phyloP scores from a whole-genome alignment of 2,888 invertebrate genomes.

The Volucella zonaria region DNA sequence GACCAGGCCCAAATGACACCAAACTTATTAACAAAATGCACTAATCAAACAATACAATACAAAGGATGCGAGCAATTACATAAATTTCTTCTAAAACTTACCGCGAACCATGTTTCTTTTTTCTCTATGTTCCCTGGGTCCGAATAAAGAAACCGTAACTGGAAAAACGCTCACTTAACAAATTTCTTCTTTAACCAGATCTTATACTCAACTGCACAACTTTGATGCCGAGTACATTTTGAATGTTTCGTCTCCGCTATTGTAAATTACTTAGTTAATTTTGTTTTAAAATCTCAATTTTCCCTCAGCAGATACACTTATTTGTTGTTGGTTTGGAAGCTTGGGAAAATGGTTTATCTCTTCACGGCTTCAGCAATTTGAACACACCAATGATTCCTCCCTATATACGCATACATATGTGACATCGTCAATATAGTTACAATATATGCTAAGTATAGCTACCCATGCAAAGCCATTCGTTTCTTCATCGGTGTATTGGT shows the following conservation, averaged over 20 bases:
- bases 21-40: background rate
- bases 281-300: background rate
- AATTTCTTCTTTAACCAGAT: conserved; percentile 3
- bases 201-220: conserved; percentile 47
- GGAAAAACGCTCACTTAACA: background rate
- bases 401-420: conserved; percentile 10
- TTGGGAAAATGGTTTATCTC: conserved; percentile 55
- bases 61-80: conserved; percentile 47
- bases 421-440: conserved; percentile 13
- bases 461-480: conserved; percentile 50
- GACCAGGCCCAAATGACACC: background rate
- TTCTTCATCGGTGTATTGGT: conserved; percentile 18
- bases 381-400: conserved; percentile 65
- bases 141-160: conserved; percentile 14
- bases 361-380: conserved; percentile 63
- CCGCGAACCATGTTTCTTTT: conserved; percentile 61
- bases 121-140: conserved; percentile 38
- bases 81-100: conserved; percentile 60
- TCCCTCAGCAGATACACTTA: conserved; percentile 24
- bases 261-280: conserved; percentile 10
- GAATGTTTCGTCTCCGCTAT: conserved; percentile 34
- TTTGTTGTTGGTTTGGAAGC: conserved; percentile 26
- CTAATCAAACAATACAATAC: background rate
- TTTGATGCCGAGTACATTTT: conserved; percentile 30
- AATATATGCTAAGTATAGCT: background rate